These are phyloP conservation scores for Myoxocephalus aenaeus DNA, from an alignment of 2,797 vertebrate species.

Conservation along the genomic window DNA sequence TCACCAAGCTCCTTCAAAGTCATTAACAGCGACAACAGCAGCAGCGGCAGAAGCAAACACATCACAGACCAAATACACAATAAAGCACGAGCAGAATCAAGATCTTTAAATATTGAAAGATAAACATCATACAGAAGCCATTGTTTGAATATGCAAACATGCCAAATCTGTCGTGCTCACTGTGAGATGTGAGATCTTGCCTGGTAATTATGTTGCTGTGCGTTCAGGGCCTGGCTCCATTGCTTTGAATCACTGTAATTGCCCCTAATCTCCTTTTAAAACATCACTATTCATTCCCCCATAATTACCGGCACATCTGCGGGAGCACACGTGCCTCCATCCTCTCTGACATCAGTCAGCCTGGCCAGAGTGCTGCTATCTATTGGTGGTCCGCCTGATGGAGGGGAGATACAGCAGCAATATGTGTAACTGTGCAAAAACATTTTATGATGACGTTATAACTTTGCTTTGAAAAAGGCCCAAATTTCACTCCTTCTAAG, in stretches of 20 bases:
- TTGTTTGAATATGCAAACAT: constrained; percentile 68
- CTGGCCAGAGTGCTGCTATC: constrained; percentile 28
- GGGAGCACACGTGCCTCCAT: constrained; percentile 62
- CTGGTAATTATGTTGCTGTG: constrained; percentile 77
- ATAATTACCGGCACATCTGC: constrained; percentile 83
- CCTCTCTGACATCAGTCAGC: constrained; percentile 68
- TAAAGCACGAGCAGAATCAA: constrained; percentile 43
- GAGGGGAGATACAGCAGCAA: background rate
- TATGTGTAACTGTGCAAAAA: background rate
- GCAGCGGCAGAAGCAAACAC: constrained; percentile 51
- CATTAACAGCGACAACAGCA: constrained; percentile 70
- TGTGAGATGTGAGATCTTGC: constrained; percentile 51
- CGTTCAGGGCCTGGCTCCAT: constrained; percentile 58
- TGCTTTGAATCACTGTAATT: constrained; percentile 83
- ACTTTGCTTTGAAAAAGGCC: constrained; percentile 28
- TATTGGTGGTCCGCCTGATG: constrained; percentile 15
- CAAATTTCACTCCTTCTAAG: constrained; percentile 20
- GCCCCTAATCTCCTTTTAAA: constrained; percentile 80
- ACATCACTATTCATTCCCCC: constrained; percentile 76
- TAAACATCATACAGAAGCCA: constrained; percentile 61
- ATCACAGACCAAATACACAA: constrained; percentile 36
- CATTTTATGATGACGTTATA: constrained; percentile 25
- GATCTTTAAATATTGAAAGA: constrained; percentile 73
- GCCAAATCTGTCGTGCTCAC: constrained; percentile 59
- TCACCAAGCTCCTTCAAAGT: constrained; percentile 71